Conservation (phyloP, 2,797 vertebrate genomes). For the Fringilla coelebs region DNA sequence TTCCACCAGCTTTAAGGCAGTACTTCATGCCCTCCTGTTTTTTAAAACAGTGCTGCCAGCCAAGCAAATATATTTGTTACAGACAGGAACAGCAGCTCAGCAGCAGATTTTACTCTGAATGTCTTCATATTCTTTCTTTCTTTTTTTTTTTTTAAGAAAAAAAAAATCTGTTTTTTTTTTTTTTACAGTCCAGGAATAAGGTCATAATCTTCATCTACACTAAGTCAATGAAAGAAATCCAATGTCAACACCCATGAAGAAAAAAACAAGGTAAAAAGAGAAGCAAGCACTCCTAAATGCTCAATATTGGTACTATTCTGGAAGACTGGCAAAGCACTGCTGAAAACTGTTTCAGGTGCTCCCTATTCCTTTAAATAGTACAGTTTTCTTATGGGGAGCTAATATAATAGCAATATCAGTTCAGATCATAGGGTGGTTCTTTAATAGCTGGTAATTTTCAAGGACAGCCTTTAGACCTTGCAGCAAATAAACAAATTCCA, state of each 20-base stretch:
- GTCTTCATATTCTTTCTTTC: background rate
- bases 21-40: background rate
- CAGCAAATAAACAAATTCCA: background rate
- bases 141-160: background rate
- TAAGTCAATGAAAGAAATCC: background rate
- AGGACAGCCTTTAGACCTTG: background rate
- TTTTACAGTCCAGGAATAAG: background rate
- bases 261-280: background rate
- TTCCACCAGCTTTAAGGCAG: background rate
- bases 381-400: background rate
- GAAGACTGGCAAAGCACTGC: background rate
- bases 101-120: background rate
- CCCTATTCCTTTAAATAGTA: background rate
- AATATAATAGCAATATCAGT: background rate
- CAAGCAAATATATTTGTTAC: background rate
- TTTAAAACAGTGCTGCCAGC: background rate
- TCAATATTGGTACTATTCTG: background rate
- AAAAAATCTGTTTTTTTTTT: background rate
- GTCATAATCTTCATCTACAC: background rate
- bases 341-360: background rate
- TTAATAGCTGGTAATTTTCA: background rate
- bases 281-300: background rate
- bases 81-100: background rate
- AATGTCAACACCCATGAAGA: background rate
- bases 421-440: background rate